Evolutionary conservation across 1,140 invertebrate genomes (phyloP).

Genomic region (Micrasema minimum): DNA sequence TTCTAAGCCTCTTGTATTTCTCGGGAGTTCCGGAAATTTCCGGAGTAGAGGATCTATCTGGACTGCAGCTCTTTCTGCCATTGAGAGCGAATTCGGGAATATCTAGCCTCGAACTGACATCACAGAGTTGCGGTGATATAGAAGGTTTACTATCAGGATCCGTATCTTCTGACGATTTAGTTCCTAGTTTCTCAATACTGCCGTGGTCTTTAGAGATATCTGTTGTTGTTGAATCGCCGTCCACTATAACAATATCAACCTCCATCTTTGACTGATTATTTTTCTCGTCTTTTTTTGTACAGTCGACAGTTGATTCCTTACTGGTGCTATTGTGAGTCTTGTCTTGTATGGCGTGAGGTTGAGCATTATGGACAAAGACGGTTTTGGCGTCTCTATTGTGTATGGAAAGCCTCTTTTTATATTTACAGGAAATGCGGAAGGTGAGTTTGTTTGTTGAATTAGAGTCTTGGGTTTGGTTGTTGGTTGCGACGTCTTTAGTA

Average conservation of each 20-base stretch:
- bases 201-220: not conserved
- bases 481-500: constrained; percentile 40
- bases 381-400: constrained; percentile 46
- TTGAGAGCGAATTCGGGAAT: constrained; percentile 48
- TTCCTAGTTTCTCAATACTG: no score
- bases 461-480: constrained; percentile 35
- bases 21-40: constrained; percentile 40
- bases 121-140: constrained; percentile 37
- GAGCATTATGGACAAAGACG: constrained; percentile 42
- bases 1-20: constrained; percentile 45
- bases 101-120: constrained; percentile 41
- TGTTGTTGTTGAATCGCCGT: constrained; percentile 22
- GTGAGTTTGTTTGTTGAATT: constrained; percentile 47
- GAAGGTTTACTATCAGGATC: constrained; percentile 36
- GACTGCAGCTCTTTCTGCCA: constrained; percentile 44
- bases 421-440: constrained; percentile 61
- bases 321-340: constrained; percentile 35
- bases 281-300: constrained; percentile 38
- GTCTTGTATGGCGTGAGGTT: constrained; percentile 22
- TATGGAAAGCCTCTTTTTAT: constrained; percentile 58
- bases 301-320: constrained; percentile 40
- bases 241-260: constrained; percentile 49
- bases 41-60: constrained; percentile 47
- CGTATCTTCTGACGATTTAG: not conserved
- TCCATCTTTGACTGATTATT: constrained; percentile 44